phyloP scores from a whole-genome alignment of 2,797 vertebrate species.

The Alfaro cultratus region DNA sequence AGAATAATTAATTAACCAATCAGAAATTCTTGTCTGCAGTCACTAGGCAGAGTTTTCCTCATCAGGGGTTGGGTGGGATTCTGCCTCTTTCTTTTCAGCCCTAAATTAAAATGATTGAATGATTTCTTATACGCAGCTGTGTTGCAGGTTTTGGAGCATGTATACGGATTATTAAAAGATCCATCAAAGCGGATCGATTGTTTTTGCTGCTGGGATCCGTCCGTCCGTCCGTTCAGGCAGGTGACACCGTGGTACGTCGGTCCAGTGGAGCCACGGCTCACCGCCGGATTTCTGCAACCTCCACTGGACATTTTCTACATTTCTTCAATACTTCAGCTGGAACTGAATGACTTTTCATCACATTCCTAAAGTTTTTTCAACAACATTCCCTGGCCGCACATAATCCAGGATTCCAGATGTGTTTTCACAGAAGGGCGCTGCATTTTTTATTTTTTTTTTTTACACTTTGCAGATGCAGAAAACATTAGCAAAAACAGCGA shows the following conservation, averaged over 20 bases:
- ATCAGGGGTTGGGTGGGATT: not conserved
- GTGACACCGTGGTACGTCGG: not conserved
- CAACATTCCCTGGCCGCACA: not conserved
- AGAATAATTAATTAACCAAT: not conserved
- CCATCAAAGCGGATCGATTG: too few relatives aligned
- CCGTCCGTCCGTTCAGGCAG: not conserved
- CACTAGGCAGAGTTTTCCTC: not conserved
- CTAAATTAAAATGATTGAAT: not conserved
- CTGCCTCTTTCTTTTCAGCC: not conserved
- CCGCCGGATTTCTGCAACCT: not conserved
- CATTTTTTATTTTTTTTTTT: too few relatives aligned
- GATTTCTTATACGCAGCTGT: not conserved
- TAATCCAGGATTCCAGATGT: not conserved
- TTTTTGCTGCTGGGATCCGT: too few relatives aligned
- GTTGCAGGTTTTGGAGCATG: too few relatives aligned
- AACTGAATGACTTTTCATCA: not conserved
- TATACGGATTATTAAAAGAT: too few relatives aligned
- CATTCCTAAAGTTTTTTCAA: not conserved
- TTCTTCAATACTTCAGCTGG: too few relatives aligned
- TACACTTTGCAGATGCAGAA: not conserved
- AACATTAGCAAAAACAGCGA: not conserved
- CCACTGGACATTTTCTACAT: not conserved
- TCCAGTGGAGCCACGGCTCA: not conserved
- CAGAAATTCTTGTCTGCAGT: not conserved
- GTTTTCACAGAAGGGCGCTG: not conserved